phyloP scores from a whole-genome alignment of 2,113 vertebrate genomes.

The Corvus cornix region DNA sequence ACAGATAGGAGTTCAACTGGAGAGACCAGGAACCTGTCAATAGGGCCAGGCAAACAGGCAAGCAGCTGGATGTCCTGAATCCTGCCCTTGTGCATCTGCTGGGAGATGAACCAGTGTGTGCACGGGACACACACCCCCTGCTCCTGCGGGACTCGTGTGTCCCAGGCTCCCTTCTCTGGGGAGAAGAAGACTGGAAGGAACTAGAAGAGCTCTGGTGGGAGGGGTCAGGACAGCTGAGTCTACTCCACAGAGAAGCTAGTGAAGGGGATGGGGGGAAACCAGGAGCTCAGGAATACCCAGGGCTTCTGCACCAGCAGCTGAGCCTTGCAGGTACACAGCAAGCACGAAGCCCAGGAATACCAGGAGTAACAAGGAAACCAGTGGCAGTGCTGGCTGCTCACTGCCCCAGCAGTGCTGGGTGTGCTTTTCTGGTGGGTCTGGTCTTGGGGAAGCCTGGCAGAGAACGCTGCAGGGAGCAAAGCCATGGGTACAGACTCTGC shows the following conservation, averaged over 20 bases:
- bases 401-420: not conserved
- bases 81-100: not conserved
- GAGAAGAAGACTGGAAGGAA: not conserved
- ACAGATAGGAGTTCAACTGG: not conserved
- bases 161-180: not conserved
- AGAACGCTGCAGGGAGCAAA: not conserved
- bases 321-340: not conserved
- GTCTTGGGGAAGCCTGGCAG: not conserved
- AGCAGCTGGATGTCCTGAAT: not conserved
- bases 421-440: not conserved
- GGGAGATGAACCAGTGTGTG: not conserved
- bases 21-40: not conserved
- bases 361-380: not conserved
- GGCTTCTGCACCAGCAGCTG: not conserved
- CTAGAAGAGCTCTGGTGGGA: not conserved
- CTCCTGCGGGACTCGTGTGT: fast-evolving
- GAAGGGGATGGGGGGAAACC: not conserved
- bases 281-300: not conserved
- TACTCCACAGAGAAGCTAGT: not conserved
- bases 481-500: not conserved
- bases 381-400: not conserved
- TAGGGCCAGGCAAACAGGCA: not conserved
- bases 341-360: not conserved
- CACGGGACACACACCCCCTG: not conserved
- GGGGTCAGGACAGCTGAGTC: not conserved